A percentile compares a stretch with the other conserved stretches of the same genome.
phyloP scores from a whole-genome alignment of 2,797 vertebrate genomes.

The Sternarchorhynchus goeldii region DNA sequence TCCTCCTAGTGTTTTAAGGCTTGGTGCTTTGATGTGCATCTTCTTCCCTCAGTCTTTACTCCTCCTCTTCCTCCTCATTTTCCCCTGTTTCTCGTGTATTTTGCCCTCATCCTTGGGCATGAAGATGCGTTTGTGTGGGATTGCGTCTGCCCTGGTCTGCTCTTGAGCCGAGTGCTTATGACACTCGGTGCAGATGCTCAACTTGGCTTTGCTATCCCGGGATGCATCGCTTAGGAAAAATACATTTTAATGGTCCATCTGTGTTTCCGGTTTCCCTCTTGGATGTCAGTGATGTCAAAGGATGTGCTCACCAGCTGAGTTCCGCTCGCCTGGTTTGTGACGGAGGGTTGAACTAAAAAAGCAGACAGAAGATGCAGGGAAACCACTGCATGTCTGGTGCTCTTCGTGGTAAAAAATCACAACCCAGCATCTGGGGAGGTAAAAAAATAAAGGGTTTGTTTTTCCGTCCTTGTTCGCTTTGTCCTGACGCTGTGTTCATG shows the following conservation, averaged over 20 bases:
- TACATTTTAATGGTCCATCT: conserved; percentile 58
- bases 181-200: conserved; percentile 50
- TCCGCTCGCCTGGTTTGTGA: conserved; percentile 40
- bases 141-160: conserved; percentile 40
- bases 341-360: conserved; percentile 47
- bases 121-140: conserved; percentile 29
- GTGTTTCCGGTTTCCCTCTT: conserved; percentile 58
- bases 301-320: conserved; percentile 38
- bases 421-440: conserved; percentile 17
- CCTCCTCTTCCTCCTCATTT: conserved; percentile 4
- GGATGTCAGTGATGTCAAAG: conserved; percentile 44
- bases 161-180: conserved; percentile 48
- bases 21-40: conserved; percentile 24
- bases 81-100: neutral
- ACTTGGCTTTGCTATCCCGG: conserved; percentile 42
- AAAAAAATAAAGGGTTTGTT: neutral
- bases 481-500: conserved; percentile 34
- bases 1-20: conserved; percentile 8
- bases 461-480: conserved; percentile 21
- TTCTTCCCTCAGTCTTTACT: neutral
- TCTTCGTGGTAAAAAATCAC: conserved; percentile 26
- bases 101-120: conserved; percentile 29
- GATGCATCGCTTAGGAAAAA: conserved; percentile 58
- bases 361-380: conserved; percentile 39
- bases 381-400: conserved; percentile 41